Evolutionary conservation across 2,113 vertebrate genomes (phyloP).

Genomic region (Gila orcuttii): DNA sequence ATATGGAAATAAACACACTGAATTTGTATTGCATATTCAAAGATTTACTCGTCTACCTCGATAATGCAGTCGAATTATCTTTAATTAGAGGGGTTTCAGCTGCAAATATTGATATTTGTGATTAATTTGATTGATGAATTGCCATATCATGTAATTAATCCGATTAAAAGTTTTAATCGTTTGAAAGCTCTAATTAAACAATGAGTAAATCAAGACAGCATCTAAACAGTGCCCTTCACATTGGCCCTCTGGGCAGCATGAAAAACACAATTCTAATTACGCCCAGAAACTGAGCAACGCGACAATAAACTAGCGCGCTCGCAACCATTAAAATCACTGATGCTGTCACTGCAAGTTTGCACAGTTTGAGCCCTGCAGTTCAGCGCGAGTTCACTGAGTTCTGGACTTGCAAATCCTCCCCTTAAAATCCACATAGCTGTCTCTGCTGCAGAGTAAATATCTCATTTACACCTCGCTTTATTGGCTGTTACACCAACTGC

Average conservation of each 20-base stretch:
- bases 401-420: neutral
- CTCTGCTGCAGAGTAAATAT: slow-evolving; percentile 1
- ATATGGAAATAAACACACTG: neutral
- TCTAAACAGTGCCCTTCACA: neutral
- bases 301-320: neutral
- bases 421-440: slow-evolving; percentile 14
- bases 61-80: neutral
- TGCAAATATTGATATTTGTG: neutral
- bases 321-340: neutral
- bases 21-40: neutral
- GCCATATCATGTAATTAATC: neutral
- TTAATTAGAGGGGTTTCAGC: neutral
- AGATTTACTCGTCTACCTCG: neutral
- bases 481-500: neutral
- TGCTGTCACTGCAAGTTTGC: neutral
- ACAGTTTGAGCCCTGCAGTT: neutral
- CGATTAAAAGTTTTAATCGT: neutral
- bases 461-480: neutral
- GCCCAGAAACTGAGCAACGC: neutral
- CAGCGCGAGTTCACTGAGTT: neutral
- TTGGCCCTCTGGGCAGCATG: neutral
- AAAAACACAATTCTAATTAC: neutral
- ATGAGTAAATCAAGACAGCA: neutral
- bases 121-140: neutral
- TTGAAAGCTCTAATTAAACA: slow-evolving; percentile 9